A percentile compares a stretch with the other conserved stretches of the same genome.
Conservation (phyloP, 2,113 vertebrate species). For the Neodon shergylaensis region DNA sequence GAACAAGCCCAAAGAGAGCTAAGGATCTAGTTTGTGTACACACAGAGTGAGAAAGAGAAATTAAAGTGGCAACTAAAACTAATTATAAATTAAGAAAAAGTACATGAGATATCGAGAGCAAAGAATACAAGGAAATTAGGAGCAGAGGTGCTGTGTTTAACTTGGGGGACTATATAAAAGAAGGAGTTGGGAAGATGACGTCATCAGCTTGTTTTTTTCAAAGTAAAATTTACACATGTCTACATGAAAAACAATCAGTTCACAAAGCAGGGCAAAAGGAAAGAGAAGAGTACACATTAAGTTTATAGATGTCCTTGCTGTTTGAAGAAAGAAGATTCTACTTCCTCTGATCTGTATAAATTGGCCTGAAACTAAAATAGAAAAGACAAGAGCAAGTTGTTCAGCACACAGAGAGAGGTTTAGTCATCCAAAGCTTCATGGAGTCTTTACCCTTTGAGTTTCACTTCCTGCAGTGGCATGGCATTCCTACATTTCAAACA, state of each 20-base stretch:
- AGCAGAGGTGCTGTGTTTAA: not conserved
- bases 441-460: not conserved
- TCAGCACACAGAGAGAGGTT: not conserved
- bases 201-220: not conserved
- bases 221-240: not conserved
- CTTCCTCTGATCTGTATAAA: not conserved
- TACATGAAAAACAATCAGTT: not conserved
- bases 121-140: not conserved
- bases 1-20: not conserved
- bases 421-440: rapidly evolving
- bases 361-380: not conserved
- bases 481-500: not conserved
- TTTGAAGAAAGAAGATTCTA: not conserved
- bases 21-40: not conserved
- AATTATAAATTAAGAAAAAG: not conserved
- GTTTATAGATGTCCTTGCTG: not conserved
- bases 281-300: not conserved
- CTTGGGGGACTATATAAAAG: not conserved
- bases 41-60: not conserved
- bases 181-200: not conserved
- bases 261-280: not conserved
- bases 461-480: not conserved
- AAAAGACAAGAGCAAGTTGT: not conserved
- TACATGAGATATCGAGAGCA: not conserved
- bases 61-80: not conserved